phyloP scores from a whole-genome alignment of 2,888 invertebrate genomes.

The Corbicula japonica region DNA sequence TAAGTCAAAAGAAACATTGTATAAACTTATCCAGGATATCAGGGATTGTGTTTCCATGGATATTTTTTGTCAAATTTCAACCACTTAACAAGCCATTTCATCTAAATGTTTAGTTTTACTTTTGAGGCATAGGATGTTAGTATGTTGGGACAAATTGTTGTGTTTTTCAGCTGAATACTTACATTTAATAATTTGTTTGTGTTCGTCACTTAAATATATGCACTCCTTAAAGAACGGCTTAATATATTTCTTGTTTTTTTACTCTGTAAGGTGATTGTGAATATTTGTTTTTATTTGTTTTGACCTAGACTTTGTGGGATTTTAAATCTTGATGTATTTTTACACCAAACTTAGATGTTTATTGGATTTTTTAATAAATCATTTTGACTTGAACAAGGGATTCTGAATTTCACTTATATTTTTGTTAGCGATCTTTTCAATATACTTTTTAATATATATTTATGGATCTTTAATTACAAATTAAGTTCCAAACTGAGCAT shows the following conservation, averaged over 20 bases:
- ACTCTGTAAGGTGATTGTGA: neutral
- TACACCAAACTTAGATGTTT: neutral
- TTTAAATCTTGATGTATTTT: neutral
- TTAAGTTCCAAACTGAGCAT: too few relatives aligned
- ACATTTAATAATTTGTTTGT: neutral
- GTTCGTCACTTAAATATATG: neutral
- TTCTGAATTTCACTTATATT: neutral
- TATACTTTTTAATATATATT: neutral
- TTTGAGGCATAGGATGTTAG: neutral
- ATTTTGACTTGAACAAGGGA: slow-evolving; percentile 2
- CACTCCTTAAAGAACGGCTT: neutral
- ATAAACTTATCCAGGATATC: slow-evolving; percentile 19
- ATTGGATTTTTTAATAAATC: neutral
- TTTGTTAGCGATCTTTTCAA: neutral
- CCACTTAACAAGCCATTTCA: neutral
- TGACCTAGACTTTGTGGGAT: neutral
- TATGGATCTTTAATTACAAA: too few relatives aligned
- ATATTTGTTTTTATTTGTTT: neutral
- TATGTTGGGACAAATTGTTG: neutral
- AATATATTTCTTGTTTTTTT: neutral
- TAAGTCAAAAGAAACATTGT: too few relatives aligned
- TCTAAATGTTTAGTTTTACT: neutral
- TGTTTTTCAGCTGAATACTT: neutral
- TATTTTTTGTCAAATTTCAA: neutral
- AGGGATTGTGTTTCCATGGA: neutral